Conservation (phyloP, 1,140 invertebrate species). For the Argopecten irradians region DNA sequence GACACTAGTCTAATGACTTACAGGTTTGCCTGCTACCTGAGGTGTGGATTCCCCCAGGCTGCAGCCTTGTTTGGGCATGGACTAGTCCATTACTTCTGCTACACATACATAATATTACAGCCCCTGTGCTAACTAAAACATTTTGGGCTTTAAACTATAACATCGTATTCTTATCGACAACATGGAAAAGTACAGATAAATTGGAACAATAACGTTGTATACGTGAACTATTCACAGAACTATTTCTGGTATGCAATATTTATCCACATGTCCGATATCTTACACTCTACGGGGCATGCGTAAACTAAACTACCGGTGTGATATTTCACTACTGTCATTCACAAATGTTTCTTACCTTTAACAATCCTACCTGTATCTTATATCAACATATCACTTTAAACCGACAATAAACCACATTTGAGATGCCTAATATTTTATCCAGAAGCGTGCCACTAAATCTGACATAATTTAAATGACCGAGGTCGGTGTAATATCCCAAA, state of each 20-base stretch:
- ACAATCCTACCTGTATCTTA: background rate
- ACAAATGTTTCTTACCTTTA: constrained; percentile 13
- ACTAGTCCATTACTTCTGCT: constrained; percentile 50
- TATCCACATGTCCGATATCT: background rate
- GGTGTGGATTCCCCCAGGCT: constrained; percentile 40
- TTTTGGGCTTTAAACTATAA: background rate
- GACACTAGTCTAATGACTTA: constrained; percentile 32
- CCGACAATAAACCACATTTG: background rate
- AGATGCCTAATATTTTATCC: background rate
- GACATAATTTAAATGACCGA: background rate
- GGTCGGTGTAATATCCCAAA: background rate
- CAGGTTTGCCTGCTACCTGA: constrained; percentile 38
- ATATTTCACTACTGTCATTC: constrained; percentile 22
- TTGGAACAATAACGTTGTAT: background rate
- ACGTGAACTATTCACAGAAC: background rate
- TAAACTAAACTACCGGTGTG: background rate
- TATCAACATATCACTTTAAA: background rate
- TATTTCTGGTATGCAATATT: background rate
- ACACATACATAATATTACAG: constrained; percentile 12
- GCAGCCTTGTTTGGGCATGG: constrained; percentile 61
- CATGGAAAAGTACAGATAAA: background rate
- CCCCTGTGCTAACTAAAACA: background rate
- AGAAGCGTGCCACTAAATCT: background rate
- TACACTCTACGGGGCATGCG: background rate
- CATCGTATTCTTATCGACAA: background rate